Base-by-base conservation (phyloP, 2,797 vertebrate genomes). In the Oreonectes daqikongensis region DNA sequence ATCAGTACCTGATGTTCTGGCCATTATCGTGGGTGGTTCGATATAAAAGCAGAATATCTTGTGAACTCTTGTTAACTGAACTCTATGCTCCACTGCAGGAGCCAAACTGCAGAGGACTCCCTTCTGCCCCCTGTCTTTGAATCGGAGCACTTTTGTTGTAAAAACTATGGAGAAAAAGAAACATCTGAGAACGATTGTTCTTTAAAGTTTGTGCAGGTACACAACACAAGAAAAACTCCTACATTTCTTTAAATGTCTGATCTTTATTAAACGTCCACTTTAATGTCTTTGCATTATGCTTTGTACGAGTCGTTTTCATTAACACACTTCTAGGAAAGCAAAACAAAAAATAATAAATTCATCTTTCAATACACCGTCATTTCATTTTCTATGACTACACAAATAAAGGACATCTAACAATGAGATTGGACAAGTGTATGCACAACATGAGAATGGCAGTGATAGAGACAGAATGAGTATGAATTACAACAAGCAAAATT, bases 251-350 rank as follows among this genome's bases (percentile, higher is more conserved):
- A 52, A 55, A 74, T 79, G 40, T 78, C 71, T 78, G 3, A 83
- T 85, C 79, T 91, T 92, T 92, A 91, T 90, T 92, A 72, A 70
- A 59, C 48, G 69, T 74, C 76, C 75, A 75, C 81, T 81, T 82
- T 82, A 50, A 82, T 80, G 80, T 85, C 64, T 76, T 82, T 61
- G 61, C 67, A 71, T 60, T 66, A 69, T 72, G 20, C 78, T 82
- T 78, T 18, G 69, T 72, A 81, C 81, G 78, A 79, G 77, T 85
- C 75, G 81, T 88, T 81, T 85, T 70, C 83, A 77, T 70, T 50
- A 70, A 72, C 63, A 46, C 63, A 5, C 72, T 30, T 75, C 42
- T 72, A 63, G 44, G 60, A 22, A 78, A 64, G 30, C 6, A 61
- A 78, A 69, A 59, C 15, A 9, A 35, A 38, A 11, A 55, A 12